These are phyloP conservation scores for Smutsia gigantea DNA, from an alignment of 2,797 vertebrate genomes.

Conservation along the genomic window DNA sequence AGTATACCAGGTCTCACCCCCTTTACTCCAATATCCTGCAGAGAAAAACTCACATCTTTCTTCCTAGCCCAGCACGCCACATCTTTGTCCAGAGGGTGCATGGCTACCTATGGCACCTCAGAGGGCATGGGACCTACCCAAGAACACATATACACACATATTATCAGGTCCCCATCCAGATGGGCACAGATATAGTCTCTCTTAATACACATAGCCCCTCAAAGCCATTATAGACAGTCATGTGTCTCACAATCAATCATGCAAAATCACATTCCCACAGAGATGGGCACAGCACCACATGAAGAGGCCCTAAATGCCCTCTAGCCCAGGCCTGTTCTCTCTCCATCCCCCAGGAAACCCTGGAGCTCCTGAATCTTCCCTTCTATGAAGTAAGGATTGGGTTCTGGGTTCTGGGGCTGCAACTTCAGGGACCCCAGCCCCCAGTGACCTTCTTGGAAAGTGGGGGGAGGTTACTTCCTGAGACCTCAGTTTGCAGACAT, in stretches of 20 bases:
- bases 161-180: not conserved
- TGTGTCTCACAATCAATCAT: not conserved
- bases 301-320: not conserved
- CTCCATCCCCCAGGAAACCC: not conserved
- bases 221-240: not conserved
- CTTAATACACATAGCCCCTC: not conserved
- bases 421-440: not conserved
- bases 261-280: not conserved
- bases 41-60: slow-evolving; percentile 19
- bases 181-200: slow-evolving; percentile 29
- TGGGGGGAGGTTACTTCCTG: not conserved
- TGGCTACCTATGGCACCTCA: not conserved
- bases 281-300: not conserved
- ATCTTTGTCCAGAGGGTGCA: not conserved
- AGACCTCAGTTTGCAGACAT: not conserved
- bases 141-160: not conserved
- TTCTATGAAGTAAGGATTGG: not conserved
- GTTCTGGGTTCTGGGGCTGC: not conserved
- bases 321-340: not conserved
- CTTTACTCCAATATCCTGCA: not conserved
- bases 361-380: slow-evolving; percentile 32
- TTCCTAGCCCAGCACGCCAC: not conserved
- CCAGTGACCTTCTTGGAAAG: not conserved
- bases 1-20: not conserved
- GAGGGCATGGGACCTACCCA: not conserved